A percentile compares a stretch with the other conserved stretches of the same genome.
phyloP scores from a whole-genome alignment of 2,888 invertebrate genomes.

The Phorcus lineatus region DNA sequence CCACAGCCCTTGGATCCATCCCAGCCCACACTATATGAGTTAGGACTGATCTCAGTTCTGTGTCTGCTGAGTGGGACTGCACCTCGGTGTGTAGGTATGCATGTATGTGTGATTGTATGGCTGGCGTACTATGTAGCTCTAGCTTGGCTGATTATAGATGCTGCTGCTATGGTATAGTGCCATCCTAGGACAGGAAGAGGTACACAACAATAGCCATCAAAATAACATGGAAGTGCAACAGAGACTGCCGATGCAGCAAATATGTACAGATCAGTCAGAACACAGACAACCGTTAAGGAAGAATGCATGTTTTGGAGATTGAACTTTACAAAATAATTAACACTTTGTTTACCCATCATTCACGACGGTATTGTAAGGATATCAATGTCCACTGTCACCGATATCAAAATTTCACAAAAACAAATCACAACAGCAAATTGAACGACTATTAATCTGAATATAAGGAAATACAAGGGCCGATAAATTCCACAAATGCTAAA shows the following conservation, averaged over 20 bases:
- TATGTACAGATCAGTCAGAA: neutral
- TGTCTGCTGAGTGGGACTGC: neutral
- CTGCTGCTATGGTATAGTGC: neutral
- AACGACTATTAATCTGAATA: neutral
- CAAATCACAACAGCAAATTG: slow-evolving; percentile 1
- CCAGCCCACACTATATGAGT: no score
- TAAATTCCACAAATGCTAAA: slow-evolving; percentile 13
- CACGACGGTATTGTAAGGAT: neutral
- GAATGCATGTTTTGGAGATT: neutral
- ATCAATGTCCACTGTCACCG: neutral
- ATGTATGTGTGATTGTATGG: neutral
- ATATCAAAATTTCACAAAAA: slow-evolving; percentile 11
- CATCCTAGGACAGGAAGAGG: slow-evolving; percentile 8
- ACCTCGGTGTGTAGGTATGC: neutral
- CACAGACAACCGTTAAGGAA: slow-evolving; percentile 1
- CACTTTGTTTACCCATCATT: no score
- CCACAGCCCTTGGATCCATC: no score
- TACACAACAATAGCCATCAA: slow-evolving; percentile 13
- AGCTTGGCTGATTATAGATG: neutral
- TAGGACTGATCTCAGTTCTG: no score
- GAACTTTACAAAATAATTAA: neutral
- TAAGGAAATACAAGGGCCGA: slow-evolving; percentile 6
- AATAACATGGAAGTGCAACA: neutral
- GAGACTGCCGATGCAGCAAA: neutral
- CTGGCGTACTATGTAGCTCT: neutral